phyloP scores from a whole-genome alignment of 2,888 invertebrate genomes.

The Lysandra coridon region DNA sequence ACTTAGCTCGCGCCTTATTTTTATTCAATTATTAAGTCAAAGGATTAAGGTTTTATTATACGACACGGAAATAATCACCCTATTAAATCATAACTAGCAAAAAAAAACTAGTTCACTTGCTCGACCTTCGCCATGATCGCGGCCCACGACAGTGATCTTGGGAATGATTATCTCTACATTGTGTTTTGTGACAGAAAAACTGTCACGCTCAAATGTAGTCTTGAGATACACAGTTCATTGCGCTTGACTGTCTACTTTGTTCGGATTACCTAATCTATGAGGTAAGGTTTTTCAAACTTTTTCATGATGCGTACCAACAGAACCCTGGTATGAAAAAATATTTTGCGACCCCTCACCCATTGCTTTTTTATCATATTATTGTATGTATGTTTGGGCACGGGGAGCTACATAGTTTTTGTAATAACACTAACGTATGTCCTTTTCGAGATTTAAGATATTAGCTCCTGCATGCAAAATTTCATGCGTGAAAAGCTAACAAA shows the following conservation, averaged over 20 bases:
- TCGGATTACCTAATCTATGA: too few species aligned
- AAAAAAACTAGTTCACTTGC: slow-evolving; percentile 21
- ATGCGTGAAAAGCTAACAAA: too few species aligned
- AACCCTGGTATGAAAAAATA: too few species aligned
- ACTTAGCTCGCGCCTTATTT: neutral
- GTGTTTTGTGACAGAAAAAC: slow-evolving; percentile 31
- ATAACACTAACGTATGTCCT: too few species aligned
- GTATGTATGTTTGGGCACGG: too few species aligned
- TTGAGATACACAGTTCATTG: slow-evolving; percentile 18
- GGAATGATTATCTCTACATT: slow-evolving; percentile 35
- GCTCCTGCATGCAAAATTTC: too few species aligned
- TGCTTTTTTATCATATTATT: too few species aligned
- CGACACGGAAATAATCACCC: neutral
- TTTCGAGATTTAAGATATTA: too few species aligned
- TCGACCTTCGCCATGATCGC: slow-evolving; percentile 51
- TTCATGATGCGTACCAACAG: too few species aligned
- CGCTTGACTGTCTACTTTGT: slow-evolving; percentile 12
- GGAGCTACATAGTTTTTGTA: too few species aligned
- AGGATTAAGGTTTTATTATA: neutral
- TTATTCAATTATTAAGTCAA: neutral
- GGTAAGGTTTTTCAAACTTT: neutral
- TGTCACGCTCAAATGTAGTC: slow-evolving; percentile 30
- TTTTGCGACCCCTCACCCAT: too few species aligned
- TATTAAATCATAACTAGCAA: neutral
- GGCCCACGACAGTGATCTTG: slow-evolving; percentile 69